Evolutionary conservation across 1,140 invertebrate species (phyloP).

Genomic region (Papilio machaon): DNA sequence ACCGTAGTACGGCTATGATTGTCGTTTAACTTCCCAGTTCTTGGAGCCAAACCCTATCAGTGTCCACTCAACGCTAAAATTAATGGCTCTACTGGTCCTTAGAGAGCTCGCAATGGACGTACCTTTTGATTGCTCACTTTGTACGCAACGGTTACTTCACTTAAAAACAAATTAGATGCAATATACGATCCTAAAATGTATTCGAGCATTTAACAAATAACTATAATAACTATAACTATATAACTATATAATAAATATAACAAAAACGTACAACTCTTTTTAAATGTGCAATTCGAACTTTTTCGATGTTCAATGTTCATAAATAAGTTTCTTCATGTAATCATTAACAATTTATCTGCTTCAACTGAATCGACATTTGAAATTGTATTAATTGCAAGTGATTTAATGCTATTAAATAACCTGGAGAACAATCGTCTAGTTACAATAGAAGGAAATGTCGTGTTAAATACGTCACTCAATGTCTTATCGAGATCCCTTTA

Average conservation of each 20-base stretch:
- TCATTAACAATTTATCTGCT: no score
- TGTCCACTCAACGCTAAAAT: conserved; percentile 32
- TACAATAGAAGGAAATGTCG: conserved; percentile 29
- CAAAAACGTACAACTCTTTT: no score
- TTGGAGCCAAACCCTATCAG: conserved; percentile 19
- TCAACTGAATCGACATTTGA: not conserved
- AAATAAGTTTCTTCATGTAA: no score
- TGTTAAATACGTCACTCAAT: conserved; percentile 27
- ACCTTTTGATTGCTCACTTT: conserved; percentile 17
- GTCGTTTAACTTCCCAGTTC: conserved; percentile 27
- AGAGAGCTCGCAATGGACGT: not conserved
- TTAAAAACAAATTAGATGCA: conserved; percentile 14
- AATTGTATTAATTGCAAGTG: not conserved
- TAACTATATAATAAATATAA: no score
- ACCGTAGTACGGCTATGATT: not conserved
- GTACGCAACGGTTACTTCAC: not conserved
- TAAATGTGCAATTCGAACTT: not conserved
- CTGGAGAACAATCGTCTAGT: not conserved
- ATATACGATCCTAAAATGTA: not conserved
- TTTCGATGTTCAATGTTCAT: not conserved
- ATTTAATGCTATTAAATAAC: conserved; percentile 6
- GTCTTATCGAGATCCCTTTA: conserved; percentile 3
- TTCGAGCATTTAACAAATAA: not conserved
- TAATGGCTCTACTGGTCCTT: conserved; percentile 5
- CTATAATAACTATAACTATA: no score